These are phyloP conservation scores for Amazona guildingii DNA, from an alignment of 2,113 vertebrate species.

Conservation along the genomic window DNA sequence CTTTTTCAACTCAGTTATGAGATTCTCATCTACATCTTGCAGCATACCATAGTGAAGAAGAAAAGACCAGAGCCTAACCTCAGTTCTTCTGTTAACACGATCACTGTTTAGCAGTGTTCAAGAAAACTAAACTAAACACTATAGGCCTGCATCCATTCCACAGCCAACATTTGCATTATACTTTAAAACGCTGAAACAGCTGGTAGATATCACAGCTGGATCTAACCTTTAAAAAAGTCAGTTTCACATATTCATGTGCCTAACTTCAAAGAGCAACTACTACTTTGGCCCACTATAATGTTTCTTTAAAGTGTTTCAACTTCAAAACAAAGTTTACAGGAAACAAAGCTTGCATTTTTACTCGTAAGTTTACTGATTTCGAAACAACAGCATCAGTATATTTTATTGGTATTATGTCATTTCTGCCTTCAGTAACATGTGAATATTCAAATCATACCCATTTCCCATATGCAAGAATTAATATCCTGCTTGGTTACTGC, in stretches of 20 bases:
- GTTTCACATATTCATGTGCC: neutral
- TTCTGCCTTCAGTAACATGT: neutral
- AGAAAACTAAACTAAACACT: neutral
- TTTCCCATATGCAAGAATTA: neutral
- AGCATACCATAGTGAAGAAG: neutral
- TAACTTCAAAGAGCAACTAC: neutral
- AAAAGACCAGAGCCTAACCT: neutral
- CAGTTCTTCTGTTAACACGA: neutral
- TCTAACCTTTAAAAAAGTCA: neutral
- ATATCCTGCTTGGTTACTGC: neutral
- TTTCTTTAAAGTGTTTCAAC: neutral
- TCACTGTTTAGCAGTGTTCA: neutral
- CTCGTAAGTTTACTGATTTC: neutral
- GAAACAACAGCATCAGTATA: neutral
- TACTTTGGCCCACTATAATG: neutral
- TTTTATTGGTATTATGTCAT: neutral
- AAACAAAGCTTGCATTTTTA: neutral
- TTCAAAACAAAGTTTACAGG: neutral
- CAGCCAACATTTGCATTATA: neutral
- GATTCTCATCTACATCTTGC: neutral
- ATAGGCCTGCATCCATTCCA: neutral
- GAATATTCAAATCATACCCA: neutral
- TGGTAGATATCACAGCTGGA: neutral
- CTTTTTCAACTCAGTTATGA: neutral
- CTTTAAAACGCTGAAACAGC: neutral